Evolutionary conservation across 2,888 invertebrate species (phyloP), one percentile per base, ranked within the genome.

Genomic region (Dryobotodes eremita): DNA sequence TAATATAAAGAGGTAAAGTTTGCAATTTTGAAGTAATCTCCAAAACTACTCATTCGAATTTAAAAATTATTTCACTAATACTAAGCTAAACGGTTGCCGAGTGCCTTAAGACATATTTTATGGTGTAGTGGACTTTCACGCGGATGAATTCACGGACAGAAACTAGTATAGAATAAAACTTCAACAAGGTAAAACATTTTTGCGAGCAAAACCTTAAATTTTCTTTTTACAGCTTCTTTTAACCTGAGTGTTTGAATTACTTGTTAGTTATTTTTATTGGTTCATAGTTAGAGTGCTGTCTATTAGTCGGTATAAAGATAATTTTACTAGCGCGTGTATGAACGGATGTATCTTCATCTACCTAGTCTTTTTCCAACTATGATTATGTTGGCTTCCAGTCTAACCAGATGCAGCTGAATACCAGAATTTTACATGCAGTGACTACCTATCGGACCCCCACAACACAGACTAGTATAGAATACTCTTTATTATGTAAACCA

Each of bases 221-320:
- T 68, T 66, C 59, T 36, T 82, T 79, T 79, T 74, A 81, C 65
- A 80, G 48, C 65, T 82, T 82, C 53, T 82, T 80, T 79, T 20
- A 23, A 66, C 65, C 53, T 26, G 66, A 82, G 59, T 66, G 82
- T 82, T 80, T 48, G 75, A 82, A 81, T 75, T 79, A 81, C 82
- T 48, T 61, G 82, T 48, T 59, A 61, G 75, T 61, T 23, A 66
- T 36, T 80, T 82, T 75, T 75, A 80, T 66, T 82, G 36, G 50
- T n/a, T 15, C 20, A 15, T 65, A n/a, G 55, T 26, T 57, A 31
- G n/a, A 80, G 57, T 46, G n/a, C 20, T 72, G 15, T 64, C 20
- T 20, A 57, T 46, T 36, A 50, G 42, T 79, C 2, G 23, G 13
- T 65, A 17, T 48, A 36, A 59, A 73, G 26, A 59, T 74, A 59